Conservation (phyloP, 2,797 vertebrate species). For the Phataginus tetradactyla region DNA sequence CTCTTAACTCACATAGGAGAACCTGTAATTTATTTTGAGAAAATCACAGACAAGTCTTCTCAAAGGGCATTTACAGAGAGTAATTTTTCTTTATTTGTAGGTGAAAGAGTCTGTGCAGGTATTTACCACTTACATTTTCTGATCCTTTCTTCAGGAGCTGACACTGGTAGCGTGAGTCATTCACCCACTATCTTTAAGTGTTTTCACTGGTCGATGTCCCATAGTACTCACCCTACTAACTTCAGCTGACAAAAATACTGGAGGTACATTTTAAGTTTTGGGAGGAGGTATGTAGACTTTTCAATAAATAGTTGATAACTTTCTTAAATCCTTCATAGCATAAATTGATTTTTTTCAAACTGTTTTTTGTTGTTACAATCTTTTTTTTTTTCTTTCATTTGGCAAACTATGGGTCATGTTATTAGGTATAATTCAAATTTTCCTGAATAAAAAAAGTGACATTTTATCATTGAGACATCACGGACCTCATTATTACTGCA, state of each 20-base stretch:
- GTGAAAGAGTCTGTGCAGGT: background rate
- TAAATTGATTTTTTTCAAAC: background rate
- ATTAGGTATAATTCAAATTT: background rate
- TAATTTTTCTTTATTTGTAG: background rate
- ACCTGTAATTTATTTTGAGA: background rate
- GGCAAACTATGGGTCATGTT: background rate
- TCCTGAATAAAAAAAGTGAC: background rate
- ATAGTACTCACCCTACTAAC: background rate
- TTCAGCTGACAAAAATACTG: background rate
- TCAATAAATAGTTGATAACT: background rate
- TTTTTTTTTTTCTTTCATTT: slow-evolving; percentile 38
- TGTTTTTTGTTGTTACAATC: background rate
- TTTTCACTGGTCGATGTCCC: background rate
- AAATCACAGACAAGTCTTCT: background rate
- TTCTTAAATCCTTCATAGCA: background rate
- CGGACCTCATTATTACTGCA: background rate
- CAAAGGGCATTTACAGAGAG: background rate
- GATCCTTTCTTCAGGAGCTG: background rate
- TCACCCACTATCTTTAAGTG: background rate
- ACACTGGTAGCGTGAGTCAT: background rate
- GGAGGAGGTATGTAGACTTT: background rate
- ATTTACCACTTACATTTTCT: background rate
- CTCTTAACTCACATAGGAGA: background rate
- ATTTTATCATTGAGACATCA: background rate
- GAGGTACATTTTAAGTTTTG: background rate